Conservation (phyloP, 2,888 invertebrate genomes). For the Cantharis nigra region DNA sequence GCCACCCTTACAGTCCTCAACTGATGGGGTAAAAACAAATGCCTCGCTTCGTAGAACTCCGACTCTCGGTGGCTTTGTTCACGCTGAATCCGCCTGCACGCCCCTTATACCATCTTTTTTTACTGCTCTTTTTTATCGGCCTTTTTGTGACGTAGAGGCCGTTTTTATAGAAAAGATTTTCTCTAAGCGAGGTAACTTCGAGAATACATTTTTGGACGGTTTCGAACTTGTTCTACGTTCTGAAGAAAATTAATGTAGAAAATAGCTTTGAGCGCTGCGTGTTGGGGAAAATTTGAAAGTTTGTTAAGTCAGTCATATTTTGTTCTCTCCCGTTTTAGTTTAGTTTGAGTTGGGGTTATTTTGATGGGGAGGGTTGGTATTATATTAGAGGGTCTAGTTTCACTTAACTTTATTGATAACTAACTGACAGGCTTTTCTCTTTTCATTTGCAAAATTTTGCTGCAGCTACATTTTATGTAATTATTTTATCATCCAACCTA, state of each 20-base stretch:
- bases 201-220: conserved; percentile 49
- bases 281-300: conserved; percentile 48
- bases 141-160: conserved; percentile 45
- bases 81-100: conserved; percentile 44
- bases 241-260: conserved; percentile 51
- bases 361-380: conserved; percentile 38
- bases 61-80: conserved; percentile 34
- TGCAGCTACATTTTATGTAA: background rate
- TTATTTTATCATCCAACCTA: background rate
- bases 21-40: conserved; percentile 51
- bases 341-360: conserved; percentile 40
- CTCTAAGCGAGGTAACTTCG: conserved; percentile 36
- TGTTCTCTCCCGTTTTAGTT: conserved; percentile 37
- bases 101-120: conserved; percentile 38
- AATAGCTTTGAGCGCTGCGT: conserved; percentile 42
- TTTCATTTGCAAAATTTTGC: conserved; percentile 20
- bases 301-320: conserved; percentile 44
- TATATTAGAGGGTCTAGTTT: conserved; percentile 31
- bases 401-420: conserved; percentile 31
- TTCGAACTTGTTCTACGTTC: conserved; percentile 47
- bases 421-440: conserved; percentile 23
- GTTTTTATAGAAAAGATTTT: conserved; percentile 32
- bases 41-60: conserved; percentile 39
- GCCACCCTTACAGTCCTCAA: conserved; percentile 42
- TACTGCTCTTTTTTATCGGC: conserved; percentile 45